phyloP scores from a whole-genome alignment of 2,113 vertebrate genomes.

The Peucedramus taeniatus region DNA sequence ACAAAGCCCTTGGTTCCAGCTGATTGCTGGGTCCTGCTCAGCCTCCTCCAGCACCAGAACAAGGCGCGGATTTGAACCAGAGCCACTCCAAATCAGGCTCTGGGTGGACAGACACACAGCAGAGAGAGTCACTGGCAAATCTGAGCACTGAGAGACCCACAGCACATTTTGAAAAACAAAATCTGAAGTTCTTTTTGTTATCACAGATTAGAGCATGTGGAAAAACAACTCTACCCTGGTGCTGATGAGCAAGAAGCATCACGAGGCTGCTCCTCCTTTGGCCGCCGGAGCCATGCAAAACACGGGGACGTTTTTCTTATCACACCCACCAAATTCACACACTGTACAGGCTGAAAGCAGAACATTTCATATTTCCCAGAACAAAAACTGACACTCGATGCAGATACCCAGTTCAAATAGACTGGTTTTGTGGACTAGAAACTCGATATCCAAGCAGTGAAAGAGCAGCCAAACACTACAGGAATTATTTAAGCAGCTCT shows the following conservation, averaged over 20 bases:
- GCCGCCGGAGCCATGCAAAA: background rate
- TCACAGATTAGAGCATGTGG: background rate
- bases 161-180: background rate
- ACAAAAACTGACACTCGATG: background rate
- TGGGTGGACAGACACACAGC: background rate
- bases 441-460: background rate
- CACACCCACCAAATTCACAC: background rate
- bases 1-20: background rate
- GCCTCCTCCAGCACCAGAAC: background rate
- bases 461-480: background rate
- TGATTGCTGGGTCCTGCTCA: background rate
- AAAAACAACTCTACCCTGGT: background rate
- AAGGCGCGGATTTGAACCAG: background rate
- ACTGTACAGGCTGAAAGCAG: background rate
- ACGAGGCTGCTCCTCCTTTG: background rate
- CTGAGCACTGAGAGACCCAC: background rate
- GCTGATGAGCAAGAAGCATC: background rate
- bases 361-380: background rate
- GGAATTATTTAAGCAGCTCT: background rate
- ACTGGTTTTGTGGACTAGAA: background rate
- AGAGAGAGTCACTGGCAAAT: background rate
- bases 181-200: slow-evolving; percentile 5
- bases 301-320: background rate
- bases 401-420: background rate
- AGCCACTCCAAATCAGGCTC: background rate